phyloP scores from a whole-genome alignment of 2,888 invertebrate species.

The Carterocephalus palaemon region DNA sequence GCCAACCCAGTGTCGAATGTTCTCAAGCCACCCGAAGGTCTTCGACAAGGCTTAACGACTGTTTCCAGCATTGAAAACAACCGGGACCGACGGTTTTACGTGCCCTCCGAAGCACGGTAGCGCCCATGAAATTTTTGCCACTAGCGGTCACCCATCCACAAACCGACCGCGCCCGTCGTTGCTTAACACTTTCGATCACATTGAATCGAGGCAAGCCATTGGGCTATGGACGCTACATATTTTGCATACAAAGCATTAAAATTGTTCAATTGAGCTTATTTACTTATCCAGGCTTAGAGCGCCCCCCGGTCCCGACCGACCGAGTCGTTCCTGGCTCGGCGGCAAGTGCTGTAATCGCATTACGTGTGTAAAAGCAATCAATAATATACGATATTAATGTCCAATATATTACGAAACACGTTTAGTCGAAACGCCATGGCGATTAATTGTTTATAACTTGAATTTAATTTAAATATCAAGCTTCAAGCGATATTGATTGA shows the following conservation, averaged over 20 bases:
- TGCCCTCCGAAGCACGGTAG: no score
- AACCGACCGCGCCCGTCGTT: no score
- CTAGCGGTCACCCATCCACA: no score
- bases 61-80: no score
- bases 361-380: constrained; percentile 53
- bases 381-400: constrained; percentile 57
- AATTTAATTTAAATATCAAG: constrained; percentile 1
- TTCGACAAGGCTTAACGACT: no score
- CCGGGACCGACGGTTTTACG: no score
- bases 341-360: constrained; percentile 61
- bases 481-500: no score
- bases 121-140: no score
- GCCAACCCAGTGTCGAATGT: no score
- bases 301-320: constrained; percentile 32
- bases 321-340: constrained; percentile 9
- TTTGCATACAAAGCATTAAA: constrained; percentile 11
- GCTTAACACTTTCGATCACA: background rate
- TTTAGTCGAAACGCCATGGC: constrained; percentile 13
- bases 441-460: constrained; percentile 2
- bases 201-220: background rate
- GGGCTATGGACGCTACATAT: constrained; percentile 4
- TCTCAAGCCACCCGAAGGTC: no score
- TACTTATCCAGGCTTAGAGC: constrained; percentile 28
- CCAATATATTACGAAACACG: constrained; percentile 28
- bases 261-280: constrained; percentile 21